Percentiles rank a stretch among this genome's conserved stretches.
Conservation (phyloP, 2,113 vertebrate species). For the Sigmodon hispidus region DNA sequence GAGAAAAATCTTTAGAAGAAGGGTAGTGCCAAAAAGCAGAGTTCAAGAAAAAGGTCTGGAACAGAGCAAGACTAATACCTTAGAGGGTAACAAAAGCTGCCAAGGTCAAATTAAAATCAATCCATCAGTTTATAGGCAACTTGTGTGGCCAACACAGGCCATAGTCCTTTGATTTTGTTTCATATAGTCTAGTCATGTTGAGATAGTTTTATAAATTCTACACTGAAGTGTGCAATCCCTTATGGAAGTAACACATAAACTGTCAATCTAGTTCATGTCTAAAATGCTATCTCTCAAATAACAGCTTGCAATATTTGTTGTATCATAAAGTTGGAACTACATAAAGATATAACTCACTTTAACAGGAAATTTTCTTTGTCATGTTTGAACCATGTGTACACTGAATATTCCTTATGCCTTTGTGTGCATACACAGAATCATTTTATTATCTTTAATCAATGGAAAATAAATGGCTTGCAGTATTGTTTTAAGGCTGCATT, state of each 20-base stretch:
- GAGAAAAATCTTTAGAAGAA: constrained; percentile 66
- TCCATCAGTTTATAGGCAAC: constrained; percentile 71
- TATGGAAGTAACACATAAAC: constrained; percentile 14
- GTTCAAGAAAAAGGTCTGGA: constrained; percentile 75
- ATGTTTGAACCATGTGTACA: neutral
- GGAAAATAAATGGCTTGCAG: neutral
- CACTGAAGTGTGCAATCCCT: neutral
- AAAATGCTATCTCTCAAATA: neutral
- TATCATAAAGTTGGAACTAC: neutral
- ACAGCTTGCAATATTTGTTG: neutral
- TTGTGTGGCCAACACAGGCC: constrained; percentile 64
- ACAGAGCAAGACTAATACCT: constrained; percentile 63
- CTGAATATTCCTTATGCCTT: neutral
- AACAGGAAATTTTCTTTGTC: neutral
- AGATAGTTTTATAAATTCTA: constrained; percentile 46
- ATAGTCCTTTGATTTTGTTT: constrained; percentile 7
- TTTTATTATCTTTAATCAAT: neutral
- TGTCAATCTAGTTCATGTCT: constrained; percentile 44
- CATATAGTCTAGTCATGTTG: constrained; percentile 2
- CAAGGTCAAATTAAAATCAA: constrained; percentile 79
- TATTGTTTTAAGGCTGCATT: neutral
- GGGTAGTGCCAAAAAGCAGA: constrained; percentile 66
- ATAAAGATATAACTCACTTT: neutral
- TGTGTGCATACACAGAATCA: neutral
- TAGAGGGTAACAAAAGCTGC: constrained; percentile 58